Percentiles rank a stretch among this genome's conserved stretches.
phyloP scores from a whole-genome alignment of 1,140 invertebrate genomes.

The Aphis craccivora region DNA sequence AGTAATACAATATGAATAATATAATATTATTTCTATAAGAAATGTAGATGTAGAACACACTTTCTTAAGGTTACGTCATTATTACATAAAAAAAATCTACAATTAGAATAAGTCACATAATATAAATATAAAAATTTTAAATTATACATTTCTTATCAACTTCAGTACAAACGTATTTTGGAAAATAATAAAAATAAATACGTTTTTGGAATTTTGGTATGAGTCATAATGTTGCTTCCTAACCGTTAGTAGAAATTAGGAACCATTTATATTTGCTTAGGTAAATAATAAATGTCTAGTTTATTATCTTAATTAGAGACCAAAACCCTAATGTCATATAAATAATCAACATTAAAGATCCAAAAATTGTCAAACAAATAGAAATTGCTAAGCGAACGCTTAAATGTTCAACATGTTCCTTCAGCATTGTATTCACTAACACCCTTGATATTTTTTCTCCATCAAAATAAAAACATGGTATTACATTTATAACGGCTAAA shows the following conservation, averaged over 20 bases:
- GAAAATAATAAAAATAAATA: background rate
- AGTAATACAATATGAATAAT: background rate
- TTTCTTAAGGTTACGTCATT: background rate
- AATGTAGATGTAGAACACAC: background rate
- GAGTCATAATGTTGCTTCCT: background rate
- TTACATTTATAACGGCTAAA: slow-evolving; percentile 87
- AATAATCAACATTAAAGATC: slow-evolving; percentile 66
- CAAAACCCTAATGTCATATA: slow-evolving; percentile 64
- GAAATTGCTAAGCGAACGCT: slow-evolving; percentile 66
- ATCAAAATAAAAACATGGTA: slow-evolving; percentile 93
- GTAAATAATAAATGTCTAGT: background rate
- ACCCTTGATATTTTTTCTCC: slow-evolving; percentile 83
- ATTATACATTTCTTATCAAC: background rate
- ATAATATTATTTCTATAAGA: background rate
- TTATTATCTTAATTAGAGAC: slow-evolving; percentile 49
- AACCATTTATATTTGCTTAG: slow-evolving; percentile 14
- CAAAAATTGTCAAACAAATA: slow-evolving; percentile 67
- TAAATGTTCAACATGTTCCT: slow-evolving; percentile 65
- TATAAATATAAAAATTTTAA: background rate
- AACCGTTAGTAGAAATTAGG: background rate
- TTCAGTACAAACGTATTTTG: background rate
- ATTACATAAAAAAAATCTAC: background rate
- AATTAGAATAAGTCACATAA: background rate
- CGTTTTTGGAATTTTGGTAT: background rate
- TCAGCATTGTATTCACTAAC: slow-evolving; percentile 68